Conservation (phyloP, 1,140 invertebrate species). For the Drosophila seguyi region DNA sequence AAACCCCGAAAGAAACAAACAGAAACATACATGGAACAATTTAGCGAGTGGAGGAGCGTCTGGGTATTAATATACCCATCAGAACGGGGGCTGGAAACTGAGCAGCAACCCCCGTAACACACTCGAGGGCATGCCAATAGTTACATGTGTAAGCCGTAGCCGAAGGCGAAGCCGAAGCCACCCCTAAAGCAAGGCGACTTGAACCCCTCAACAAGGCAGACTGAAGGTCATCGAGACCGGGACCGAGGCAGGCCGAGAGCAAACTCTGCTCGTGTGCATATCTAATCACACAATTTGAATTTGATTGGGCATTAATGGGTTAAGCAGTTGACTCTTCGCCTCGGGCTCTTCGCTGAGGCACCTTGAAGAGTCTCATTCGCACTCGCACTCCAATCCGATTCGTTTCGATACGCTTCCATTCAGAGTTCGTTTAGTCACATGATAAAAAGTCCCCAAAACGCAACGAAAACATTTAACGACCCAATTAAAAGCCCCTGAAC, state of each 20-base stretch:
- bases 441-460: slow-evolving; percentile 35
- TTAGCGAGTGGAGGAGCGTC: slow-evolving; percentile 70
- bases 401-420: slow-evolving; percentile 28
- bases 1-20: slow-evolving; percentile 72
- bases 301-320: slow-evolving; percentile 80
- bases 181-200: slow-evolving; percentile 48
- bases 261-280: slow-evolving; percentile 52
- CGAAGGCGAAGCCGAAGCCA: slow-evolving; percentile 30
- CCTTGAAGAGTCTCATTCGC: slow-evolving; percentile 59
- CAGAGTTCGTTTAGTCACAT: slow-evolving; percentile 54
- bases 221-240: slow-evolving; percentile 60
- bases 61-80: slow-evolving; percentile 76
- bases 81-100: slow-evolving; percentile 54
- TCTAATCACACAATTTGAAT: slow-evolving; percentile 72
- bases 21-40: slow-evolving; percentile 50
- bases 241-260: background rate
- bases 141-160: slow-evolving; percentile 68
- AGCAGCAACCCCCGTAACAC: slow-evolving; percentile 61
- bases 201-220: slow-evolving; percentile 48
- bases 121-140: slow-evolving; percentile 56
- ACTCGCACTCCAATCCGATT: slow-evolving; percentile 13
- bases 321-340: slow-evolving; percentile 68
- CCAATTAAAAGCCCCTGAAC: slow-evolving; percentile 76
- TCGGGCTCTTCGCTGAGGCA: slow-evolving; percentile 37
- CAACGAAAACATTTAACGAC: slow-evolving; percentile 74